Conservation (phyloP, 2,797 vertebrate genomes). For the Emydoidea blandingii region DNA sequence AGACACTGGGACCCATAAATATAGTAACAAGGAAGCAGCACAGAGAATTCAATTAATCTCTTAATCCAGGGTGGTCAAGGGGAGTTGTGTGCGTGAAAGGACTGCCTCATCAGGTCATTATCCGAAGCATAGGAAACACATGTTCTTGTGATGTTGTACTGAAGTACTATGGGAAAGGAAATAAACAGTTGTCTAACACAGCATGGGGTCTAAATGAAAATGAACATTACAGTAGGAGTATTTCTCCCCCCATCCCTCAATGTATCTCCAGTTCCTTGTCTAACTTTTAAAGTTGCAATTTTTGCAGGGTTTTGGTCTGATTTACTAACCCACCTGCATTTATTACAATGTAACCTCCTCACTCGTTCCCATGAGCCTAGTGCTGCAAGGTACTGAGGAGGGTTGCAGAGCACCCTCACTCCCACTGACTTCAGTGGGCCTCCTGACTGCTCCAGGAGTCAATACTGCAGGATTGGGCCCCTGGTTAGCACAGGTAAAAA, state of each 20-base stretch:
- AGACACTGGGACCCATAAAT: background rate
- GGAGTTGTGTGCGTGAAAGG: background rate
- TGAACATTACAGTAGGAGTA: slow-evolving; percentile 5
- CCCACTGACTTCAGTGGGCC: background rate
- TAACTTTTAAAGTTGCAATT: background rate
- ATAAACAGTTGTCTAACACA: slow-evolving; percentile 49
- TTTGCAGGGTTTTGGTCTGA: background rate
- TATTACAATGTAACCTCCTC: fast-evolving
- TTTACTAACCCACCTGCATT: background rate
- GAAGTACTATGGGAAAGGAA: background rate
- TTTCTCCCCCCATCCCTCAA: background rate
- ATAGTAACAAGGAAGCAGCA: background rate
- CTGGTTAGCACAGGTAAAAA: fast-evolving
- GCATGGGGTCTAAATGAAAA: slow-evolving; percentile 15
- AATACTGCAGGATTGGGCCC: background rate
- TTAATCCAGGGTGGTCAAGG: background rate
- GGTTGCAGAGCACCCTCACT: background rate
- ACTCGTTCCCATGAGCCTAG: fast-evolving
- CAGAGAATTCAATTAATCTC: background rate
- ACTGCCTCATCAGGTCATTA: background rate
- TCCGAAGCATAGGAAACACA: background rate
- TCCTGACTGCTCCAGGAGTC: background rate
- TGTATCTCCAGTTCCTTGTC: slow-evolving; percentile 18
- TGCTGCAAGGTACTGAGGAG: fast-evolving
- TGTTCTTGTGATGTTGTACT: background rate